Conservation (phyloP, 2,888 invertebrate species). For the Hirtodrosophila trivittata region DNA sequence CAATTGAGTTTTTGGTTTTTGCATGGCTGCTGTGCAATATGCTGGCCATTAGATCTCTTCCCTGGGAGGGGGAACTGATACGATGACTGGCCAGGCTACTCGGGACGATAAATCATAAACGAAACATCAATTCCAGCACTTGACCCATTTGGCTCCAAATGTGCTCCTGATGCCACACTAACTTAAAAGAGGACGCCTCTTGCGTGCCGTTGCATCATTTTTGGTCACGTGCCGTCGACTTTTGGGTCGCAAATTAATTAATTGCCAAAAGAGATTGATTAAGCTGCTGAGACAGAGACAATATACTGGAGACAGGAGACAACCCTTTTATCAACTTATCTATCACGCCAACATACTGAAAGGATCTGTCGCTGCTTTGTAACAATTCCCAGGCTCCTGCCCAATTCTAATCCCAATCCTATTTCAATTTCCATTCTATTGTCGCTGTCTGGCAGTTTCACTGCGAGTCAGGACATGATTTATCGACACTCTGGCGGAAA, state of each 20-base stretch:
- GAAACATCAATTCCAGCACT: slow-evolving; percentile 84
- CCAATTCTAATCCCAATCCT: not conserved
- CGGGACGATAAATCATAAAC: slow-evolving; percentile 83
- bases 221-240: slow-evolving; percentile 59
- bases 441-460: slow-evolving; percentile 43
- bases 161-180: too few species aligned
- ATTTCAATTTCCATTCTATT: slow-evolving; percentile 10
- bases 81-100: slow-evolving; percentile 65
- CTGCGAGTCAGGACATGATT: slow-evolving; percentile 55
- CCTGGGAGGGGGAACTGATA: slow-evolving; percentile 30
- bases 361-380: slow-evolving; percentile 29
- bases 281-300: slow-evolving; percentile 46
- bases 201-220: slow-evolving; percentile 13
- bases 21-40: slow-evolving; percentile 77
- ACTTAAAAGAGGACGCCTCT: slow-evolving; percentile 17
- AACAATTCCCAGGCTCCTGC: slow-evolving; percentile 7
- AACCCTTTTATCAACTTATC: slow-evolving; percentile 70
- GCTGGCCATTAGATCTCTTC: slow-evolving; percentile 65
- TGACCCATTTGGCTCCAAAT: slow-evolving; percentile 77
- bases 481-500: slow-evolving; percentile 76
- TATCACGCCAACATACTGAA: slow-evolving; percentile 69
- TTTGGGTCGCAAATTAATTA: slow-evolving; percentile 65
- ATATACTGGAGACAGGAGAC: slow-evolving; percentile 34
- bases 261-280: slow-evolving; percentile 73
- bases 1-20: slow-evolving; percentile 69